phyloP scores from a whole-genome alignment of 1,140 invertebrate species.

The Ceratitis capitata region DNA sequence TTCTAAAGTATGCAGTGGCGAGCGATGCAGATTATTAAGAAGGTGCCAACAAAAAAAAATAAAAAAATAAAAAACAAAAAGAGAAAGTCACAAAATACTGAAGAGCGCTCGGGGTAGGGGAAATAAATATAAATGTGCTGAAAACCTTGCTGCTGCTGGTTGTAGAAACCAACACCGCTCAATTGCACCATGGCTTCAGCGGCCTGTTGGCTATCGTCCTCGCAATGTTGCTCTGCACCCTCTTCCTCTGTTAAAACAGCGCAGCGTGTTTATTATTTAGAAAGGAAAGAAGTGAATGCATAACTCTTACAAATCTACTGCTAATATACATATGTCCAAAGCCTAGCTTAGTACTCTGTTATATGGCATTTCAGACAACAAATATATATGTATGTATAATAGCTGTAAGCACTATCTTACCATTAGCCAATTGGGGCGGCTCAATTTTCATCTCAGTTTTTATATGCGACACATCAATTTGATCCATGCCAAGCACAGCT shows the following conservation, averaged over 20 bases:
- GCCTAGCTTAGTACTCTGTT: background rate
- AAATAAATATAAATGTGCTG: conserved; percentile 44
- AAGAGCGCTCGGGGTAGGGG: background rate
- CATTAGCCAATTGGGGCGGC: conserved; percentile 51
- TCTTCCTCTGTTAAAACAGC: conserved; percentile 14
- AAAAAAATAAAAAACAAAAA: background rate
- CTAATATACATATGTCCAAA: background rate
- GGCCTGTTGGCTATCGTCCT: conserved; percentile 82
- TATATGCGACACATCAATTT: conserved; percentile 59
- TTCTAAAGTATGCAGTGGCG: background rate
- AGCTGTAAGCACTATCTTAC: background rate
- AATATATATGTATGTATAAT: no score
- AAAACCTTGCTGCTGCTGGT: conserved; percentile 68
- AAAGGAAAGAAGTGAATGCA: background rate
- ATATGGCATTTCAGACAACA: background rate
- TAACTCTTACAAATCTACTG: background rate
- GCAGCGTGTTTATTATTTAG: conserved; percentile 19
- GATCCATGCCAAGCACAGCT: conserved; percentile 43
- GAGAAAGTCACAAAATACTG: background rate
- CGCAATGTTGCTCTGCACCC: conserved; percentile 68
- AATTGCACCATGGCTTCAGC: conserved; percentile 88
- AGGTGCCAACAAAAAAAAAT: background rate
- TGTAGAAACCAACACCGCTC: conserved; percentile 77
- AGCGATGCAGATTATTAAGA: background rate
- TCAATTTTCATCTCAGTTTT: conserved; percentile 59